These are phyloP conservation scores for Cryptoblepharus egeriae DNA, from an alignment of 2,797 vertebrate genomes.

Conservation along the genomic window DNA sequence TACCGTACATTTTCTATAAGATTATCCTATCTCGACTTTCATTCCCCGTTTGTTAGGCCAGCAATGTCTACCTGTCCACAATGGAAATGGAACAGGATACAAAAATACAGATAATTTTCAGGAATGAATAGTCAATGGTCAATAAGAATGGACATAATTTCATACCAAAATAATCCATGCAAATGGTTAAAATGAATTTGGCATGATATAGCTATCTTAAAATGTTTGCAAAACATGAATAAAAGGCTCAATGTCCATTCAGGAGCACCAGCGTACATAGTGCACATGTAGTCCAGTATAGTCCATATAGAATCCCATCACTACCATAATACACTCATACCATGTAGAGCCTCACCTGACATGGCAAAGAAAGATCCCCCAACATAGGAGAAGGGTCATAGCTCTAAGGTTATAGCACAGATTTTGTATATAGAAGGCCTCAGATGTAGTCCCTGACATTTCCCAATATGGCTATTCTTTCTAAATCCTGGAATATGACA, in stretches of 20 bases:
- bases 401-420: no score
- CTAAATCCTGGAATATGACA: neutral
- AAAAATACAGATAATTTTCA: constrained; percentile 58
- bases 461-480: neutral
- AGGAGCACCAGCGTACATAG: neutral
- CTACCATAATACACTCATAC: neutral
- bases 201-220: neutral
- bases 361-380: neutral
- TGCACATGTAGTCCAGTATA: neutral
- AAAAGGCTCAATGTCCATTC: neutral
- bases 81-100: constrained; percentile 57
- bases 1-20: constrained; percentile 71
- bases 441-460: no score
- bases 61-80: constrained; percentile 50
- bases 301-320: neutral
- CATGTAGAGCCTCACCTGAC: no score
- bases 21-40: constrained; percentile 65
- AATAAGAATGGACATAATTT: constrained; percentile 13
- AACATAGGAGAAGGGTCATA: neutral
- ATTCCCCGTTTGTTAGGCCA: constrained; percentile 66
- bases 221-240: neutral
- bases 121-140: constrained; percentile 16
- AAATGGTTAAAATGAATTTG: neutral
- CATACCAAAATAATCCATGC: neutral
- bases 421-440: neutral